Percentiles rank a stretch among this genome's conserved stretches.
These are phyloP conservation scores for Lasioglossum figueresi DNA, from an alignment of 2,888 invertebrate genomes.

Conservation along the genomic window DNA sequence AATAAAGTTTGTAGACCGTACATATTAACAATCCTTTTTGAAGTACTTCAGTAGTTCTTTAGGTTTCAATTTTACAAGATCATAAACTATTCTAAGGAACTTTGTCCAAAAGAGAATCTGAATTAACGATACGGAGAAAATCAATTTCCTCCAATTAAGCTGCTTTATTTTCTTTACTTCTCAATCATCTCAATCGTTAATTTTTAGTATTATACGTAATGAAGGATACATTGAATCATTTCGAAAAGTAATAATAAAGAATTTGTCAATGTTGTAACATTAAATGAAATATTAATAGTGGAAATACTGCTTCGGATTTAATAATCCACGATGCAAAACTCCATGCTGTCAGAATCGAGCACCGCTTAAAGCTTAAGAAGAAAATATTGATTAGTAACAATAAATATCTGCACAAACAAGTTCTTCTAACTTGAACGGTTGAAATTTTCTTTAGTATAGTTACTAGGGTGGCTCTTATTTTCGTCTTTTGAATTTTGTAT, in stretches of 20 bases:
- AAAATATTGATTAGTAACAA: not conserved
- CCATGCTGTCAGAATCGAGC: not conserved
- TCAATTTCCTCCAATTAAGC: not conserved
- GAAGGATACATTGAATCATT: not conserved
- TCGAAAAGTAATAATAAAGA: not conserved
- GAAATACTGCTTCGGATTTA: not conserved
- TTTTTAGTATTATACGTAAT: not conserved
- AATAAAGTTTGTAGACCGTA: constrained; percentile 3
- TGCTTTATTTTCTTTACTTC: not conserved
- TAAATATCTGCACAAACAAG: not conserved
- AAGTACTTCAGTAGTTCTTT: not conserved
- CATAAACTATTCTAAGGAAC: not conserved
- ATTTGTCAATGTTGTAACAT: not conserved
- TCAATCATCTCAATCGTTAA: not conserved
- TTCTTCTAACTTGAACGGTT: not conserved
- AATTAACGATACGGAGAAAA: not conserved
- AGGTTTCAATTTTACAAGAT: not conserved
- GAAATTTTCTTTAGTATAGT: not conserved
- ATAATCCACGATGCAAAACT: not conserved
- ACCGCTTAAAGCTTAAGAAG: not conserved
- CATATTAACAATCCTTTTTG: not conserved
- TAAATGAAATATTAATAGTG: not conserved
- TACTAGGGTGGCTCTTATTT: too few species aligned
- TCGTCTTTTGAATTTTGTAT: too few species aligned
- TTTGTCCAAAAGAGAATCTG: not conserved